Evolutionary conservation across 2,113 vertebrate species (phyloP), one percentile per base, ranked within the genome.

Genomic region (Enhydra lutris): DNA sequence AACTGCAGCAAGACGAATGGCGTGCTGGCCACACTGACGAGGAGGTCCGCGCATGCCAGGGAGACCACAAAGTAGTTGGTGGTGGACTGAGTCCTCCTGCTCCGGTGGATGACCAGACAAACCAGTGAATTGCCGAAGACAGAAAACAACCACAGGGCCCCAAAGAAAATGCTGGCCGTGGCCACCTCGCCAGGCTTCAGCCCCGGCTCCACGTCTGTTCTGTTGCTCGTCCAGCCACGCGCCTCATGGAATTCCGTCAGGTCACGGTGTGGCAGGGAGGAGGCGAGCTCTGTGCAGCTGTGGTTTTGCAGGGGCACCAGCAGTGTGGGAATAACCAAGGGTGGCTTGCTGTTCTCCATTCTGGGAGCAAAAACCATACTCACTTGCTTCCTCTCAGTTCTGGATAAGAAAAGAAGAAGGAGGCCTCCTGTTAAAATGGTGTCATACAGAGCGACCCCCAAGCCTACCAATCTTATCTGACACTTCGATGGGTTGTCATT

Each of bases 61-160:
- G 99, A 99, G 92, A 99, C 99, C 85, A 99, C 99, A 17, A 99
- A 99, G 95, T 99, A 99, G 98, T 99, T 99, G 87, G 99, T 99
- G 80, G 99, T 99, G 36, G 99, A 99, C 89, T 99, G 99, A 18
- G 99, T 99, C 95, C 99, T 98, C 39, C 99, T 98, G 95, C 99
- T 99, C 80, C 99, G 99, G 85, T 99, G 99, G 98, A 99, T 99
- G 94, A 99, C 99, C 93, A 99, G 74, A 95, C 99, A 99, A 10
- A 99, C 99, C 0, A 99, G 98, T 9, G 99, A 99, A 92, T 99
- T 99, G 67, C 99, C 99, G 23, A 99, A 94, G 93, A 99, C 18
- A 0, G 99, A 99, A 15, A 99, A 94, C 80, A 99, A 96, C 99
- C 99, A 99, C 52, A 99, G 80, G 0, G 96, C 76, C 29, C 98